Conservation (phyloP, 2,888 invertebrate species). For the Thumatha senex region DNA sequence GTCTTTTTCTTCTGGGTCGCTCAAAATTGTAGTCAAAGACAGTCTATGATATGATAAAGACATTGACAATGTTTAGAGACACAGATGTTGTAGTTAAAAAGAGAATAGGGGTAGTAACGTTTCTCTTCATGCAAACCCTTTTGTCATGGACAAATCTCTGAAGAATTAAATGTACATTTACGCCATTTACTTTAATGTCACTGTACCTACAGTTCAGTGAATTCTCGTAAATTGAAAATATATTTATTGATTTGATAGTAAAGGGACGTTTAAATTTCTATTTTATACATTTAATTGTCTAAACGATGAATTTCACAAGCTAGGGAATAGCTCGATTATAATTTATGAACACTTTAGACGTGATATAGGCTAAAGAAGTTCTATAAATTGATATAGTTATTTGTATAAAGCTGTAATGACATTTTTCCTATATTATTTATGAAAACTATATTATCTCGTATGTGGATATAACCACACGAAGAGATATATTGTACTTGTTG, state of each 20-base stretch:
- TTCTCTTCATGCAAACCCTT: too few species aligned
- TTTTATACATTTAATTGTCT: slow-evolving; percentile 41
- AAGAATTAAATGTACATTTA: background rate
- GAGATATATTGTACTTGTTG: background rate
- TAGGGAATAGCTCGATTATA: slow-evolving; percentile 17
- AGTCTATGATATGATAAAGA: too few species aligned
- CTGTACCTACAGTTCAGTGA: slow-evolving; percentile 2
- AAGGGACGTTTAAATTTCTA: slow-evolving; percentile 37
- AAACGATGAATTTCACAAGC: slow-evolving; percentile 28
- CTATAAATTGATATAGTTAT: background rate
- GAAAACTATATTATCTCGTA: too few species aligned
- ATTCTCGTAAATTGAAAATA: slow-evolving; percentile 38
- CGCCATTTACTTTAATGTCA: slow-evolving; percentile 4
- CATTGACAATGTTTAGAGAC: too few species aligned
- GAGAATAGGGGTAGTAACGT: too few species aligned
- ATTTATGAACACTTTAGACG: slow-evolving; percentile 20
- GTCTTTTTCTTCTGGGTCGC: too few species aligned
- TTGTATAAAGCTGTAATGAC: background rate
- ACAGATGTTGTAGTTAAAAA: too few species aligned
- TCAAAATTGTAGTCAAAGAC: too few species aligned
- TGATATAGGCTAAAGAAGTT: slow-evolving; percentile 12
- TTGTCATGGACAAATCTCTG: background rate
- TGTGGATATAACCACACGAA: too few species aligned
- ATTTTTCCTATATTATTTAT: background rate
- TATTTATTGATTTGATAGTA: slow-evolving; percentile 39